Percentiles rank a stretch among this genome's conserved stretches.
phyloP scores from a whole-genome alignment of 1,140 invertebrate species.

The Ips nitidus region DNA sequence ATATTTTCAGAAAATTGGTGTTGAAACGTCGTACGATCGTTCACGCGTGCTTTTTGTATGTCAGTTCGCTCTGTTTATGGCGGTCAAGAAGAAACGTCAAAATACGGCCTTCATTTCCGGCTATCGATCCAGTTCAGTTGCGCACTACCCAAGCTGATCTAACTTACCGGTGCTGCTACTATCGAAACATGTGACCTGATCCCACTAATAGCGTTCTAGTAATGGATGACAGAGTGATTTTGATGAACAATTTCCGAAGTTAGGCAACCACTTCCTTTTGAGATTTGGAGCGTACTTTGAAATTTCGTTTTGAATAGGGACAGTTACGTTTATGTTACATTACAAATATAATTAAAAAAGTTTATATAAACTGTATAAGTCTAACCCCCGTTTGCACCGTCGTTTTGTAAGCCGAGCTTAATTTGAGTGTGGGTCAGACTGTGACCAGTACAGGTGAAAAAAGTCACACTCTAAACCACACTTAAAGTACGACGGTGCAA shows the following conservation, averaged over 20 bases:
- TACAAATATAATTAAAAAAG: no score
- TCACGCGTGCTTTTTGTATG: constrained; percentile 42
- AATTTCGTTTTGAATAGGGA: no score
- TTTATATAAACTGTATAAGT: no score
- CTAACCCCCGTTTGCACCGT: no score
- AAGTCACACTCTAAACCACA: no score
- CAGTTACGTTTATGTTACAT: no score
- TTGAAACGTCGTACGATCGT: constrained; percentile 17
- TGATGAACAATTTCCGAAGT: not conserved
- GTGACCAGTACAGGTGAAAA: no score
- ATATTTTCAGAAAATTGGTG: constrained; percentile 7
- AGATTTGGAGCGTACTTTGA: no score
- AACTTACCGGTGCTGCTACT: not conserved
- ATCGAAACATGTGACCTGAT: not conserved
- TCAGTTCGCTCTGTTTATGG: constrained; percentile 43
- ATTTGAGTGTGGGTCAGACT: no score
- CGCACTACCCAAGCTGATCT: not conserved
- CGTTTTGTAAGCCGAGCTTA: no score
- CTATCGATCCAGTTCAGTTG: not conserved
- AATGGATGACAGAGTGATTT: not conserved
- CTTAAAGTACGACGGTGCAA: no score
- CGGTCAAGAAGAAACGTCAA: constrained; percentile 41
- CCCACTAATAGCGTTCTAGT: not conserved
- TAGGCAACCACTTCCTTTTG: no score
- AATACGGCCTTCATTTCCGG: constrained; percentile 1